Percentiles rank a stretch among this genome's conserved stretches.
Evolutionary conservation across 2,888 invertebrate species (phyloP).

Genomic region (Crematogaster levior): DNA sequence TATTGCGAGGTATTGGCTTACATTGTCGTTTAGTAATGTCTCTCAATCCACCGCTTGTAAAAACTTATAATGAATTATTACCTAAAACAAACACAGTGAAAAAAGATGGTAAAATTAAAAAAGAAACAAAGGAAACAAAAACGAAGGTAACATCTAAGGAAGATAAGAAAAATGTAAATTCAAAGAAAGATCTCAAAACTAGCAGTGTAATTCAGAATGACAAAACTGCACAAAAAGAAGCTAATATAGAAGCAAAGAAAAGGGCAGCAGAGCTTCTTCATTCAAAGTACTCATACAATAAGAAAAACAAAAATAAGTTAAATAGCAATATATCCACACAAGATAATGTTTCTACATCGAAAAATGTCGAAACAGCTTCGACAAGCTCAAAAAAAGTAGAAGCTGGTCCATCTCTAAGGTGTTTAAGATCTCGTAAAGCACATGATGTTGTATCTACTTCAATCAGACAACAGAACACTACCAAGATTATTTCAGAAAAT

Average conservation of each 20-base stretch:
- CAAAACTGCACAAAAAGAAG: constrained; percentile 61
- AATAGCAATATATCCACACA: neutral
- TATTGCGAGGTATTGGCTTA: constrained; percentile 93
- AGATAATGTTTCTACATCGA: constrained; percentile 15
- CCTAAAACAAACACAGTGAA: constrained; percentile 77
- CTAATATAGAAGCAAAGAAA: constrained; percentile 77
- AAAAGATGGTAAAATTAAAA: constrained; percentile 33
- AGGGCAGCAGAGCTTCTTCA: constrained; percentile 77
- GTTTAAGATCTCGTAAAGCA: constrained; percentile 54
- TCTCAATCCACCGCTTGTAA: constrained; percentile 91
- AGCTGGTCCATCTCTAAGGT: constrained; percentile 1
- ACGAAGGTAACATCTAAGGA: constrained; percentile 36
- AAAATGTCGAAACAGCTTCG: neutral
- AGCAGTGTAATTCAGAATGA: constrained; percentile 75
- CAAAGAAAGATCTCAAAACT: constrained; percentile 59
- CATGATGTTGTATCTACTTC: neutral
- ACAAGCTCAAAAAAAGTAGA: constrained; percentile 15
- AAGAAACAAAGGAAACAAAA: constrained; percentile 36
- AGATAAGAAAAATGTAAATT: constrained; percentile 56
- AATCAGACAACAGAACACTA: neutral
- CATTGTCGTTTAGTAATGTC: constrained; percentile 93
- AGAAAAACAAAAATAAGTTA: constrained; percentile 49
- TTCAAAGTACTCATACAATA: constrained; percentile 58
- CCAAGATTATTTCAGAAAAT: neutral
- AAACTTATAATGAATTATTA: constrained; percentile 89